Evolutionary conservation across 2,888 invertebrate species (phyloP), one percentile per base, ranked within the genome.

Genomic region (Podabrus alpinus): DNA sequence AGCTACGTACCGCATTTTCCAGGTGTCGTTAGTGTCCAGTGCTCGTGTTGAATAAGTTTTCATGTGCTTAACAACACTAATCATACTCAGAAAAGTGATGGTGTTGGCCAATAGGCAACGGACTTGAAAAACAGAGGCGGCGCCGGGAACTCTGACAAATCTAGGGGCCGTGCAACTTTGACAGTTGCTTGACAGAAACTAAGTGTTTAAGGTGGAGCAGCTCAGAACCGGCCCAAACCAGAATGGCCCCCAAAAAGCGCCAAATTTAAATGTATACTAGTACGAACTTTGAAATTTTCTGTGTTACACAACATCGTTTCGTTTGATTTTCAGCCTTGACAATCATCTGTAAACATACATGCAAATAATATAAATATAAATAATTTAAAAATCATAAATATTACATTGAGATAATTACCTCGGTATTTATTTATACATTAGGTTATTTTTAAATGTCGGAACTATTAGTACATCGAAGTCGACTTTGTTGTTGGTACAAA

Each of bases 141-240:
- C 84, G 85, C 86, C 78, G 84, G 80, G 82, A 78, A 82, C 80
- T 81, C 82, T 86, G 87, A 87, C 84, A 86, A 87, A 88, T 87
- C 84, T 85, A 83, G 83, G 86, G 88, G 88, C 85, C 84, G 88
- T 84, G 81, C 87, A 81, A 81, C 82, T 83, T 85, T 87, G 87
- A 88, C 87, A 86, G 84, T 81, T 82, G 78, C 84, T 83, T 86
- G 88, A 88, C 88, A 86, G 84, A 80, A 84, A 88, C 87, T 86
- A 88, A 88, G 86, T 86, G 85, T 82, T 86, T 84, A 84, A 88
- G 88, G 88, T 86, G 88, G 88, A 86, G 87, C 87, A 81, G 80
- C 81, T 79, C 83, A 83, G 84, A 85, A 83, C 85, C 86, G 84
- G 84, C 87, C 87, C 86, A 85, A 86, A 87, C 84, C 85, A 82